A percentile compares a stretch with the other conserved stretches of the same genome.
Conservation (phyloP, 2,113 vertebrate species). For the Pungitius pungitius region DNA sequence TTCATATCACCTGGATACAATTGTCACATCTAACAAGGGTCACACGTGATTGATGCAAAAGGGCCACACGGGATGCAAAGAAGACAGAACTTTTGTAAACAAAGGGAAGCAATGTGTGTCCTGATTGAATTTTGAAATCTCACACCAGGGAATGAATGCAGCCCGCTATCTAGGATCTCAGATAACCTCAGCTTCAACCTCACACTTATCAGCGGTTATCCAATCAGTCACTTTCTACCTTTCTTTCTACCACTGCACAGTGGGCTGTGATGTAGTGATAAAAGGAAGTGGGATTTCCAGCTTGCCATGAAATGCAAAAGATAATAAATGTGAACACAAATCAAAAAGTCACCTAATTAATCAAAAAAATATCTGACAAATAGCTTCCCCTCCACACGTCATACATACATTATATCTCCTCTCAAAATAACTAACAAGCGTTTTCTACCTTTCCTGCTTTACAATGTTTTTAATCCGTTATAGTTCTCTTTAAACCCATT, state of each 20-base stretch:
- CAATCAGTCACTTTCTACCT: slow-evolving; percentile 28
- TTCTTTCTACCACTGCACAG: not conserved
- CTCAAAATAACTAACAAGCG: not conserved
- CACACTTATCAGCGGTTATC: slow-evolving; percentile 24
- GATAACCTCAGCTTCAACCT: not conserved
- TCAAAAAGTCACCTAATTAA: not conserved
- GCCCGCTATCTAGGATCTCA: not conserved
- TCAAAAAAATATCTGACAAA: not conserved
- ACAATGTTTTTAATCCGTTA: not conserved
- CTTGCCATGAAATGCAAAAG: not conserved
- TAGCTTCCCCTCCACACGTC: too few relatives aligned
- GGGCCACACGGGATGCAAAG: slow-evolving; percentile 16
- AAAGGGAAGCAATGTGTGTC: not conserved
- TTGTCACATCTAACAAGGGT: not conserved
- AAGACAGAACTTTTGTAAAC: not conserved
- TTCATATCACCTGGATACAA: not conserved
- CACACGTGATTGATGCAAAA: slow-evolving; percentile 13
- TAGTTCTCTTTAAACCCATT: not conserved
- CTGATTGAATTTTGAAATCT: slow-evolving; percentile 20
- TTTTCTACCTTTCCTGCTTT: not conserved
- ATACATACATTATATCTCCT: not conserved
- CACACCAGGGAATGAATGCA: not conserved
- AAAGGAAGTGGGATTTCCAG: not conserved
- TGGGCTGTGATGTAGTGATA: not conserved
- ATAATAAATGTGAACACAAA: not conserved